Conservation (phyloP, 2,113 vertebrate genomes). For the Pan paniscus region DNA sequence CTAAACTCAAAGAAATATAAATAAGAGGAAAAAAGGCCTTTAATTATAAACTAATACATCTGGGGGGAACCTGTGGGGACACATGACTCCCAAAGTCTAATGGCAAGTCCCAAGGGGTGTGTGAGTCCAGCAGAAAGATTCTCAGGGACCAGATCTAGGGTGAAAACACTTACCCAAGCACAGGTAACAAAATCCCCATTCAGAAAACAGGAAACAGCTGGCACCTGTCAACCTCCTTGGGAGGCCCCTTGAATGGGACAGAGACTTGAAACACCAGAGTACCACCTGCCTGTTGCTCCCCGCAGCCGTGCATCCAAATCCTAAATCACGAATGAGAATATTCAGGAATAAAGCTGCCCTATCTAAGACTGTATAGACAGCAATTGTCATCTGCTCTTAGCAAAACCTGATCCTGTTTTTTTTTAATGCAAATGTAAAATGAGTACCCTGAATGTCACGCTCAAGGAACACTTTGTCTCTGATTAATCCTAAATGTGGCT, state of each 20-base stretch:
- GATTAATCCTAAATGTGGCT: conserved; percentile 63
- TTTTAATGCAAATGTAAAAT: conserved; percentile 36
- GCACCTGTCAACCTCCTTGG: background rate
- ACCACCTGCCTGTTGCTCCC: background rate
- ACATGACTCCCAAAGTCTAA: background rate
- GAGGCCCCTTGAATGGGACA: background rate
- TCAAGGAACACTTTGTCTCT: conserved; percentile 43
- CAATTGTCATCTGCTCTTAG: conserved; percentile 17
- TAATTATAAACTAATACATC: background rate
- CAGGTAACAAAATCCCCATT: background rate
- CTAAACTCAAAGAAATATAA: background rate
- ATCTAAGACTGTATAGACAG: background rate
- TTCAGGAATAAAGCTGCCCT: background rate
- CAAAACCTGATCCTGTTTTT: conserved; percentile 12
- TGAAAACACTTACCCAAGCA: background rate
- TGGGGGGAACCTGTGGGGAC: background rate
- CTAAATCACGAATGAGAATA: background rate
- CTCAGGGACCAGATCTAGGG: background rate
- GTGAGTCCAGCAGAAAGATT: background rate
- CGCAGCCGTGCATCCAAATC: background rate
- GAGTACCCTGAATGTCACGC: background rate
- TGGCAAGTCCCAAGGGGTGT: background rate
- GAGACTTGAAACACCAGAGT: background rate
- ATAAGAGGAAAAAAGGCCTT: background rate
- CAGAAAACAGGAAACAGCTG: background rate